These are phyloP conservation scores for Lithosia quadra DNA, from an alignment of 2,888 invertebrate species.

Conservation along the genomic window DNA sequence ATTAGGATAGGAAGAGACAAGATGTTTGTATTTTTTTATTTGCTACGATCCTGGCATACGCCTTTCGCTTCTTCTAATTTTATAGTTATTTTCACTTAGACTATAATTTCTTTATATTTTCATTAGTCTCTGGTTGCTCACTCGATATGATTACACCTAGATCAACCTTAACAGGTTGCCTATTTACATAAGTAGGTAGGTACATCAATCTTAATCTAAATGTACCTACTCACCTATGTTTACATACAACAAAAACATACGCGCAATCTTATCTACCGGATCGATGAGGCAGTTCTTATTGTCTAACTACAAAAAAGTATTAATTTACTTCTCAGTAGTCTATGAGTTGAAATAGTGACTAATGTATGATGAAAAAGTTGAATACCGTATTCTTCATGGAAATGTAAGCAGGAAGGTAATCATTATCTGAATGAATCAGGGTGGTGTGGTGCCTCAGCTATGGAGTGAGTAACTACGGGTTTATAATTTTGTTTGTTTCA, in stretches of 20 bases:
- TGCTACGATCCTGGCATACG: no score
- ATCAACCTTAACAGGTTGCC: no score
- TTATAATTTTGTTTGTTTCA: conserved; percentile 2
- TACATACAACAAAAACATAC: neutral
- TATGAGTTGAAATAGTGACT: conserved; percentile 25
- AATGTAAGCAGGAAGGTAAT: neutral
- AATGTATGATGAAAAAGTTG: conserved; percentile 29
- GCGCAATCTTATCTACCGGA: neutral
- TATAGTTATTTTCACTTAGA: no score
- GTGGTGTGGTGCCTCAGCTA: neutral
- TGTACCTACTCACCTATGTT: no score
- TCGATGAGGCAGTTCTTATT: neutral
- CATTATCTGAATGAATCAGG: conserved; percentile 31
- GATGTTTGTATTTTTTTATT: no score
- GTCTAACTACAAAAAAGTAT: conserved; percentile 2
- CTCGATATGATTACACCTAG: no score
- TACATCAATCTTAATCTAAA: no score
- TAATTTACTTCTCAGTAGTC: neutral
- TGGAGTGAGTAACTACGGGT: conserved; percentile 7
- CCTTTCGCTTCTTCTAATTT: no score
- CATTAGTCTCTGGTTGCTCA: no score
- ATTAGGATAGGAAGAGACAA: no score
- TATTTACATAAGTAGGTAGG: no score
- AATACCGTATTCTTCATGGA: conserved; percentile 17
- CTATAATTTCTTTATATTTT: no score